Percentiles rank a stretch among this genome's conserved stretches.
phyloP scores from a whole-genome alignment of 2,888 invertebrate genomes.

The Chymomyza caudatula region DNA sequence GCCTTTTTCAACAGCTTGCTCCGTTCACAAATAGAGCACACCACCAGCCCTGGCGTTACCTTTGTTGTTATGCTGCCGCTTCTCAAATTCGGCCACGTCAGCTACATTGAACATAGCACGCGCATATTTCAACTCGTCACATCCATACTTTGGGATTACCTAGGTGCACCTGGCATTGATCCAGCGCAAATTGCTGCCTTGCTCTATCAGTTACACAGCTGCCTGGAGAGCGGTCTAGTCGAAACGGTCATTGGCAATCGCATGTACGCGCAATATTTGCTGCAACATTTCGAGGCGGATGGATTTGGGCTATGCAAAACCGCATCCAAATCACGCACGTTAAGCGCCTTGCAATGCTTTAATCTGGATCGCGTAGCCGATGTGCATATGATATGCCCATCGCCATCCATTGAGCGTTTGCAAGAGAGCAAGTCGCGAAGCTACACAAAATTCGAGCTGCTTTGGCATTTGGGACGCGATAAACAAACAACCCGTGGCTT shows the following conservation, averaged over 20 bases:
- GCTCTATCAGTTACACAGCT: conserved; percentile 87
- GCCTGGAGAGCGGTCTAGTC: conserved; percentile 82
- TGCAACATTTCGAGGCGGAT: conserved; percentile 56
- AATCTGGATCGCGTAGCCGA: conserved; percentile 74
- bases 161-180: conserved; percentile 78
- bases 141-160: conserved; percentile 85
- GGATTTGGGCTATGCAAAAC: neutral
- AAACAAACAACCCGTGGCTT: conserved; percentile 79
- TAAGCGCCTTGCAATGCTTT: conserved; percentile 63
- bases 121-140: conserved; percentile 84
- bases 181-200: conserved; percentile 80
- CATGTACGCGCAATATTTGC: conserved; percentile 74
- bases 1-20: conserved; percentile 60
- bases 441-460: conserved; percentile 77
- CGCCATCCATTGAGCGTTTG: conserved; percentile 65
- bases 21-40: conserved; percentile 78
- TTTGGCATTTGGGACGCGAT: conserved; percentile 89
- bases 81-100: conserved; percentile 83
- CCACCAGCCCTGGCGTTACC: conserved; percentile 80
- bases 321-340: neutral
- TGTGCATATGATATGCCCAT: conserved; percentile 74
- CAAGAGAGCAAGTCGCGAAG: conserved; percentile 76
- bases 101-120: conserved; percentile 83
- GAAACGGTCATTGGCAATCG: conserved; percentile 84
- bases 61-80: conserved; percentile 86